Evolutionary conservation across 2,888 invertebrate species (phyloP).

Genomic region (Endomychus coccineus): DNA sequence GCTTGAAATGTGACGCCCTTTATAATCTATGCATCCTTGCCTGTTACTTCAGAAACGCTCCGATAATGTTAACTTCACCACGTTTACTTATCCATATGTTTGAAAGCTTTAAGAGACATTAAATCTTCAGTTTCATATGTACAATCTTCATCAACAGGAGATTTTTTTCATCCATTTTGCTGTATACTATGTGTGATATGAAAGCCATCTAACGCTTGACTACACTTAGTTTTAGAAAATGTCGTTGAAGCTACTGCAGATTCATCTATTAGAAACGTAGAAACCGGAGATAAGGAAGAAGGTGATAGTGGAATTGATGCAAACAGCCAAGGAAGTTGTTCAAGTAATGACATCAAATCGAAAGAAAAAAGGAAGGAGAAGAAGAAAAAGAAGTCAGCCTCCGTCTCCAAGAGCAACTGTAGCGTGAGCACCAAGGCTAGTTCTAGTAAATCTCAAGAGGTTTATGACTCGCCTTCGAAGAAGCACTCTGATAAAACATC

Average conservation of each 20-base stretch:
- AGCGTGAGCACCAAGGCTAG: slow-evolving; percentile 24
- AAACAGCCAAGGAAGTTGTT: slow-evolving; percentile 82
- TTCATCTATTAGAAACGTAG: slow-evolving; percentile 38
- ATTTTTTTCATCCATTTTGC: no score
- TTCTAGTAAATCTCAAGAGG: slow-evolving; percentile 25
- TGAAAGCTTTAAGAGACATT: no score
- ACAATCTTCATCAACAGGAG: no score
- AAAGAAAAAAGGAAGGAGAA: slow-evolving; percentile 61
- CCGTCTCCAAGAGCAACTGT: slow-evolving; percentile 18
- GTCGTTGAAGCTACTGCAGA: slow-evolving; percentile 29
- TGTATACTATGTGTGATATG: no score
- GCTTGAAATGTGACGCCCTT: no score
- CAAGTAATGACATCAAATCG: slow-evolving; percentile 75
- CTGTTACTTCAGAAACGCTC: no score
- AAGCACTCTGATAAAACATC: slow-evolving; percentile 21
- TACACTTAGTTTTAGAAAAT: background rate
- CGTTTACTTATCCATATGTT: no score
- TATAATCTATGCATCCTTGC: no score
- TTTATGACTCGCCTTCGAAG: slow-evolving; percentile 16
- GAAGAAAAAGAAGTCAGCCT: slow-evolving; percentile 51
- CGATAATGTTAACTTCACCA: no score
- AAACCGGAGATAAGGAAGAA: slow-evolving; percentile 62
- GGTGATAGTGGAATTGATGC: slow-evolving; percentile 87
- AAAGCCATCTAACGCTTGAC: no score
- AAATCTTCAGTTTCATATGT: no score